Evolutionary conservation across 2,888 invertebrate species (phyloP), one percentile per base, ranked within the genome.

Genomic region (Drosophila tanythrix): DNA sequence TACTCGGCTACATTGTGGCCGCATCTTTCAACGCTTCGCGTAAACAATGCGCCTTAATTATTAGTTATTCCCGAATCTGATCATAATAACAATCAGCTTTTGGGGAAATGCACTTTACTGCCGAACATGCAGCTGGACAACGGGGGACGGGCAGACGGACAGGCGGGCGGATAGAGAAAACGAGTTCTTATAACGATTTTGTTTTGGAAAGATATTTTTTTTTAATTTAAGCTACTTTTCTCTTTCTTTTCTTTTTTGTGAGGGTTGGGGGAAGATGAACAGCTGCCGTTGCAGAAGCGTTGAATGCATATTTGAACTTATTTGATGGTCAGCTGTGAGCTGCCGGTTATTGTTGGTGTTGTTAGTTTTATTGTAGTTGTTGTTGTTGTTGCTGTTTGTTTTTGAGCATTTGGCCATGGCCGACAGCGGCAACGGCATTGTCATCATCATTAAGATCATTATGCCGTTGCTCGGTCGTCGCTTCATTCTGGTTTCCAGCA

Each of bases 31-130:
- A 57, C 60, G 78, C 66, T 65, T 51, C 48, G 62, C 40, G 62
- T 61, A 79, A 82, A 84, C 87, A 83, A 83, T 83, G 84, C 69
- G 70, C 78, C 87, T 84, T 83, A 83, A 83, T 83, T 83, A 83
- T 82, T 84, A 87, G 77, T 84, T 87, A 82, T 87, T 61, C 68
- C 58, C 68, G 69, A 73, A 73, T 70, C 85, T 82, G 78, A 77
- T 82, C 74, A 82, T 82, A 80, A 82, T 82, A 80, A 82, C 75
- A 82, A 77, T 77, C 77, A 62, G 63, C 71, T 61, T 74, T 70
- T 43, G 35, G 56, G 57, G 62, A 74, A 80, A 80, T 81, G 73
- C 77, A 82, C 62, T 71, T 74, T 81, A 60, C 68, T 38, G 63
- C 43, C 50, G 61, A 70, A 69, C 67, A 59, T 48, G 57, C 73